These are phyloP conservation scores for Ramphastos sulfuratus DNA, from an alignment of 2,113 vertebrate species.

Conservation along the genomic window DNA sequence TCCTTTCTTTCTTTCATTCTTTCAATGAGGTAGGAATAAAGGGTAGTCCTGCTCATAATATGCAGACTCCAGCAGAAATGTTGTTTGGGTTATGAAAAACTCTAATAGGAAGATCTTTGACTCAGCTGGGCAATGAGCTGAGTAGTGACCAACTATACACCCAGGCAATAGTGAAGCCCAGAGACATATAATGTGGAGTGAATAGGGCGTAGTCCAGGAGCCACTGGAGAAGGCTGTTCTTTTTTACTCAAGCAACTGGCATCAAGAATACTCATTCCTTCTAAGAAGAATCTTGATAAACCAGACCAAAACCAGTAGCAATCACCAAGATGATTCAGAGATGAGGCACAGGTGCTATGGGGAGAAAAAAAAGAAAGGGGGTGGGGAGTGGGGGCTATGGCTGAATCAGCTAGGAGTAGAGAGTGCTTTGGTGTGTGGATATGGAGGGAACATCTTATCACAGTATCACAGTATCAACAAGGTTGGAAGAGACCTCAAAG, in stretches of 20 bases:
- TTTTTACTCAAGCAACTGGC: not conserved
- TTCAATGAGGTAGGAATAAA: too few species aligned
- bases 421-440: not conserved
- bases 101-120: not conserved
- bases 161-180: not conserved
- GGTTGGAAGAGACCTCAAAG: too few species aligned
- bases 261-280: not conserved
- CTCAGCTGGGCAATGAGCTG: not conserved
- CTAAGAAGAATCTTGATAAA: not conserved
- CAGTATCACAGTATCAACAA: too few species aligned
- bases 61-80: not conserved
- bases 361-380: not conserved
- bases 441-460: not conserved
- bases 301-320: not conserved
- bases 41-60: not conserved
- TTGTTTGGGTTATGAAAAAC: accelerated
- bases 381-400: too few species aligned
- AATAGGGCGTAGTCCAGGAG: not conserved
- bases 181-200: not conserved
- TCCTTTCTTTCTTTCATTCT: too few species aligned
- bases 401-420: not conserved
- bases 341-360: not conserved
- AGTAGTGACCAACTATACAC: not conserved
- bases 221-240: not conserved
- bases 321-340: not conserved